Base-by-base conservation (phyloP, 2,888 invertebrate genomes). In the Coelopa pilipes region DNA sequence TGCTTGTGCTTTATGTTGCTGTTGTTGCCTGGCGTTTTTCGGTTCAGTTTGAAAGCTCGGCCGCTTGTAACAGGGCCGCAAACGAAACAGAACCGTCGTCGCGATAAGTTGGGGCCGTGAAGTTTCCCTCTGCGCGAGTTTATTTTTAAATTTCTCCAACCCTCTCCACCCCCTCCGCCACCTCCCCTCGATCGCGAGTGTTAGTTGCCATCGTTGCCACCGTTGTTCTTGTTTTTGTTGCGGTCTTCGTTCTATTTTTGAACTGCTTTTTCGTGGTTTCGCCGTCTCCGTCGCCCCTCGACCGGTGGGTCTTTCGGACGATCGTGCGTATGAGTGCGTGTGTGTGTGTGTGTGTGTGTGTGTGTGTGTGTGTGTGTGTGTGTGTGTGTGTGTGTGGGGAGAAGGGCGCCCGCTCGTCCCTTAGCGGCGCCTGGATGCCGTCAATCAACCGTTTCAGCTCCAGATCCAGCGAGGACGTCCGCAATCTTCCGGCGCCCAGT, bases 1-100 rank as follows among this genome's bases (percentile, higher is more conserved):
- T 24, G 34, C 21, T 59, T 9, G 81, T 82, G 70, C 7, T 59
- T 49, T 73, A 81, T 76, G 81, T 82, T 82, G 80, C 81, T 82
- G 82, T 78, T 81, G 78, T 49, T n/a, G n/a, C 10, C 49, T 49
- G 49, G 10, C 13, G 49, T 49, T 10, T n/a, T 49, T 62, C n/a
- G 45, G 24, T 70, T 70, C 17, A 47, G 62, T 62, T 62, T 49
- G 34, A 50, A 62, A 62, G 50, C 45, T 70, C 62, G 49, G 49
- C 50, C 49, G 62, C 50, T 70, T n/a, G 47, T 70, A 49, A 9
- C 60, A 60, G 70, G 70, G 70, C 70, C 59, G 24, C 70, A 34
- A 70, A 59, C 19, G 45, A 45, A 21, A 21, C 49, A 71, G 71
- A 63, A 50, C 53, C 63, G 34, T 62, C 63, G 53, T n/a, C 70